phyloP scores from a whole-genome alignment of 2,888 invertebrate genomes.

The Cheilosia urbana region DNA sequence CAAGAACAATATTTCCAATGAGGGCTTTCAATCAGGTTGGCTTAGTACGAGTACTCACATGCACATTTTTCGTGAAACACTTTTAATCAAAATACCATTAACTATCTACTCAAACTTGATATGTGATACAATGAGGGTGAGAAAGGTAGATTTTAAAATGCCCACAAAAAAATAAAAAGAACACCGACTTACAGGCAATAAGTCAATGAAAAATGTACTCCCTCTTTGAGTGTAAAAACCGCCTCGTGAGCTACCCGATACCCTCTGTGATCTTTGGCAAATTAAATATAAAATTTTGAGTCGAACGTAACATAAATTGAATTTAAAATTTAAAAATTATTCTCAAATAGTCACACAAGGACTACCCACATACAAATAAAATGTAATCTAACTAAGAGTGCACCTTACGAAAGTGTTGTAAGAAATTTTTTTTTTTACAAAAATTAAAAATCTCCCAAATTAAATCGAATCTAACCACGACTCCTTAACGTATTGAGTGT shows the following conservation, averaged over 20 bases:
- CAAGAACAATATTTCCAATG: not conserved
- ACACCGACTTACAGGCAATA: not conserved
- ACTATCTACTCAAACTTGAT: conserved; percentile 2
- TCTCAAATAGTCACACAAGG: not conserved
- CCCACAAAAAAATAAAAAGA: not conserved
- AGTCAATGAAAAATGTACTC: not conserved
- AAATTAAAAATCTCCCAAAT: conserved; percentile 27
- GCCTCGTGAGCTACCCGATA: not conserved
- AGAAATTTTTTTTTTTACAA: not conserved
- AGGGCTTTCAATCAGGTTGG: no score
- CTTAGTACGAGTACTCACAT: no score
- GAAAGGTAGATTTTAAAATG: not conserved
- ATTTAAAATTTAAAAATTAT: not conserved
- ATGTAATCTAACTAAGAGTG: no score
- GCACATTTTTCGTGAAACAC: no score
- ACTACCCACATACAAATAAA: not conserved
- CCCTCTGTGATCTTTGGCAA: not conserved
- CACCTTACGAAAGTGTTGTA: conserved; percentile 12
- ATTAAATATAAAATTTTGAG: not conserved
- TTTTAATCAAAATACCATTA: conserved; percentile 5
- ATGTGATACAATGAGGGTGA: not conserved
- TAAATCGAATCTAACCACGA: not conserved
- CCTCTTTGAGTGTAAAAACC: not conserved
- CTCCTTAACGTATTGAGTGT: conserved; percentile 84
- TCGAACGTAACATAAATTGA: no score